phyloP scores from a whole-genome alignment of 2,797 vertebrate species.

The Cryptoprocta ferox region DNA sequence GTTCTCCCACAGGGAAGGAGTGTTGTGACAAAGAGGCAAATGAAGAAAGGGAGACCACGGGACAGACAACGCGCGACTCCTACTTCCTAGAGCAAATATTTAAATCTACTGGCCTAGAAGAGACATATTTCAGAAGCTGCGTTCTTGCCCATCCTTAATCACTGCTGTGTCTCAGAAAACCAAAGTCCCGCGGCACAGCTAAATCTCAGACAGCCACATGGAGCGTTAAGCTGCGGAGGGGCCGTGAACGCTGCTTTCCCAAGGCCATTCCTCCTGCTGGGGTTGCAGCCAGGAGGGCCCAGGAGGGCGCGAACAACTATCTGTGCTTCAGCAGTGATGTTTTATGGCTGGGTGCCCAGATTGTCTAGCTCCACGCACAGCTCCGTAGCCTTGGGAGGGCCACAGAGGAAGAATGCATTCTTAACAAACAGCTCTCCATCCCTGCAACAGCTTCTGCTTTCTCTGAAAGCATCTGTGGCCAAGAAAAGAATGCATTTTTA shows the following conservation, averaged over 20 bases:
- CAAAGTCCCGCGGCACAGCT: constrained; percentile 14
- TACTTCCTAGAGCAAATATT: neutral
- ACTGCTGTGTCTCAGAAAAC: constrained; percentile 21
- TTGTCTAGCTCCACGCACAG: constrained; percentile 85
- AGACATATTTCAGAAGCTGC: neutral
- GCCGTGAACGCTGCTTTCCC: constrained; percentile 77
- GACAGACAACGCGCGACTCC: neutral
- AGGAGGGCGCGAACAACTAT: constrained; percentile 81
- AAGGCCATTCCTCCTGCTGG: constrained; percentile 75
- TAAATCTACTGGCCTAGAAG: neutral
- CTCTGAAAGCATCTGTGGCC: constrained; percentile 22
- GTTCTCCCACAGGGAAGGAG: neutral
- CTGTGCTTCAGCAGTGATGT: constrained; percentile 81
- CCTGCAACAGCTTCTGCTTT: constrained; percentile 71
- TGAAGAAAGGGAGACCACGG: neutral
- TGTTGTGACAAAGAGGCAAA: neutral
- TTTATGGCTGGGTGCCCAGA: constrained; percentile 86
- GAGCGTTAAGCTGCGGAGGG: constrained; percentile 68
- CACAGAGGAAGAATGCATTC: constrained; percentile 82
- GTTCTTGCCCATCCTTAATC: neutral
- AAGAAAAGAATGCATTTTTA: constrained; percentile 44
- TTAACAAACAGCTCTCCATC: constrained; percentile 80
- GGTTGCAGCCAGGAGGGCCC: constrained; percentile 83
- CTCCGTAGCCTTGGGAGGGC: constrained; percentile 84
- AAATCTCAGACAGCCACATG: constrained; percentile 59